Conservation (phyloP, 2,113 vertebrate genomes). For the Cisticola juncidis region DNA sequence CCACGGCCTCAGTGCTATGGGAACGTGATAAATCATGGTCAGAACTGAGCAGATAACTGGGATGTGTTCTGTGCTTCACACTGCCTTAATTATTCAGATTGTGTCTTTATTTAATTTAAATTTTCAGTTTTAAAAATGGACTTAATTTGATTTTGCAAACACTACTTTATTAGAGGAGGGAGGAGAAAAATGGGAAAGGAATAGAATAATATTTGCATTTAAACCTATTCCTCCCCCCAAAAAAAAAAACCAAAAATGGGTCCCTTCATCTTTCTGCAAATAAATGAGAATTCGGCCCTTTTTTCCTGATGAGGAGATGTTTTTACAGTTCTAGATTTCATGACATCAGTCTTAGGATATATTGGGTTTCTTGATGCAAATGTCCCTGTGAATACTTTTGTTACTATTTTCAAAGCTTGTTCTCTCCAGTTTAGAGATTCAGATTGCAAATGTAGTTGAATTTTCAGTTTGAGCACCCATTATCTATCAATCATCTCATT, state of each 20-base stretch:
- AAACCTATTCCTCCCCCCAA: background rate
- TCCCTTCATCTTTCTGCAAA: background rate
- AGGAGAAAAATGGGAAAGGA: background rate
- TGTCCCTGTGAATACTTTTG: background rate
- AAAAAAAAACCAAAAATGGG: background rate
- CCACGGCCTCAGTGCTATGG: background rate
- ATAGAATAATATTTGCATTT: background rate
- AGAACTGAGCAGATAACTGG: background rate
- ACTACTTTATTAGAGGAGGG: background rate
- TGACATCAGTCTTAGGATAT: background rate
- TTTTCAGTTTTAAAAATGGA: background rate
- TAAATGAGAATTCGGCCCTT: background rate
- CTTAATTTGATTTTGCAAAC: background rate
- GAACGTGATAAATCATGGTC: background rate
- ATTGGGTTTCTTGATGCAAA: background rate
- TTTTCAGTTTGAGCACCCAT: background rate
- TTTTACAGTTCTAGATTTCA: background rate
- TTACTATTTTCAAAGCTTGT: background rate
- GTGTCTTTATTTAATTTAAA: background rate
- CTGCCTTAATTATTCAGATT: background rate
- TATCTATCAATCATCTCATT: background rate
- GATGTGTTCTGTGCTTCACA: background rate
- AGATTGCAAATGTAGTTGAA: background rate
- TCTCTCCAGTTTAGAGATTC: background rate
- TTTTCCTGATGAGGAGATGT: background rate